Percentiles rank a stretch among this genome's conserved stretches.
These are phyloP conservation scores for Acrossocheilus fasciatus DNA, from an alignment of 2,797 vertebrate species.

Conservation along the genomic window DNA sequence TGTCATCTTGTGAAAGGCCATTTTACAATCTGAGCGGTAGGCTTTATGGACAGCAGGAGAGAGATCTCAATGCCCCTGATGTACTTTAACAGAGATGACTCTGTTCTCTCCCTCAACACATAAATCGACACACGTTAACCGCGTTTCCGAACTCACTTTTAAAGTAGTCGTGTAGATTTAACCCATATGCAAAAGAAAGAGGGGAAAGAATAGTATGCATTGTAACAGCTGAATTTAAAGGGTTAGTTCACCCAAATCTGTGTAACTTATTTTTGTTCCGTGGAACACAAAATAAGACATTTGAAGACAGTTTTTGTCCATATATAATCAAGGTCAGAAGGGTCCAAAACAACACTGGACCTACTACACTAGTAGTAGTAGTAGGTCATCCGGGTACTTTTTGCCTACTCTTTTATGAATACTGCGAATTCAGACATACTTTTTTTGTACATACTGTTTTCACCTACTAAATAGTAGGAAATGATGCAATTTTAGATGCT, in stretches of 20 bases:
- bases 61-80: constrained; percentile 36
- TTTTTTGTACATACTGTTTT: not conserved
- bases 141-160: constrained; percentile 25
- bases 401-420: not conserved
- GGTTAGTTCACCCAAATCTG: not conserved
- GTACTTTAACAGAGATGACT: constrained; percentile 49
- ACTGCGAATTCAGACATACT: not conserved
- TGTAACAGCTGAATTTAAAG: not conserved
- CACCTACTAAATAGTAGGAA: not conserved
- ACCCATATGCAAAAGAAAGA: constrained; percentile 25
- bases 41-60: constrained; percentile 50
- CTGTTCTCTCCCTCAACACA: constrained; percentile 45
- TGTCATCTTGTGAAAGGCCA: constrained; percentile 51
- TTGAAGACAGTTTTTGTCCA: not conserved
- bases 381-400: not conserved
- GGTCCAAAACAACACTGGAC: not conserved
- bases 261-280: not conserved
- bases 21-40: constrained; percentile 41
- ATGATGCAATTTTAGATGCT: not conserved
- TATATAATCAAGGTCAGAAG: not conserved
- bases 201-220: not conserved
- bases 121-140: constrained; percentile 42
- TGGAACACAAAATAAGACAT: not conserved
- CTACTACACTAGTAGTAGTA: not conserved
- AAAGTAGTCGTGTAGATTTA: constrained; percentile 5